phyloP scores from a whole-genome alignment of 2,888 invertebrate genomes.

The Pemphredon lugubris region DNA sequence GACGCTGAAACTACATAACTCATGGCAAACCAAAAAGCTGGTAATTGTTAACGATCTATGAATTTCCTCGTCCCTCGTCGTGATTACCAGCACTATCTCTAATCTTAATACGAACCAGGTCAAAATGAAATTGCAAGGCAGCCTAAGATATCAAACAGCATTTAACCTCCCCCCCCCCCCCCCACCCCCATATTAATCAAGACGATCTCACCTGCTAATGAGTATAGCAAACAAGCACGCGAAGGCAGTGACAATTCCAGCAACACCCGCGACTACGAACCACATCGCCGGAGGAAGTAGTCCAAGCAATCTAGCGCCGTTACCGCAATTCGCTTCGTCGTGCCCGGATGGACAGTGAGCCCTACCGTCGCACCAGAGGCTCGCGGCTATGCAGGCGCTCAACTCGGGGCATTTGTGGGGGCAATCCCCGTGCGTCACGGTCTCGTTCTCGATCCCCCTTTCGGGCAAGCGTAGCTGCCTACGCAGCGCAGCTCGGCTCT shows the following conservation, averaged over 20 bases:
- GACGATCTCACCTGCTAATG: slow-evolving; percentile 79
- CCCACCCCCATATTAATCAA: too few species aligned
- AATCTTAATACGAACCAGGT: too few species aligned
- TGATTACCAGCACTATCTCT: too few species aligned
- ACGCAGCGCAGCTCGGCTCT: slow-evolving; percentile 84
- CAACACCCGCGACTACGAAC: slow-evolving; percentile 77
- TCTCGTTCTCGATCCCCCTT: slow-evolving; percentile 73
- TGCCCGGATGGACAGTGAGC: slow-evolving; percentile 82
- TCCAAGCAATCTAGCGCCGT: slow-evolving; percentile 81
- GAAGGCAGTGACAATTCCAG: slow-evolving; percentile 81
- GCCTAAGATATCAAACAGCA: too few species aligned
- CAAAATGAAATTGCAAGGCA: too few species aligned
- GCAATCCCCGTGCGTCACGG: slow-evolving; percentile 72
- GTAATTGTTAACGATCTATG: too few species aligned
- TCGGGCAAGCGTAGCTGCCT: slow-evolving; percentile 83
- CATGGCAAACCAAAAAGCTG: too few species aligned
- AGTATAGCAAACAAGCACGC: slow-evolving; percentile 80
- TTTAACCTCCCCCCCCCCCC: too few species aligned
- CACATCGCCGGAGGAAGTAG: slow-evolving; percentile 82
- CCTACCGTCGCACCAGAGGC: slow-evolving; percentile 82
- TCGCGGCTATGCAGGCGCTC: slow-evolving; percentile 79
- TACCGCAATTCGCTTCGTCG: slow-evolving; percentile 86
- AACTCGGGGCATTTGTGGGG: slow-evolving; percentile 80
- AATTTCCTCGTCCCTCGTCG: too few species aligned
- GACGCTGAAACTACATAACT: too few species aligned